Conservation (phyloP, 2,113 vertebrate species). For the Anolis sagrei region DNA sequence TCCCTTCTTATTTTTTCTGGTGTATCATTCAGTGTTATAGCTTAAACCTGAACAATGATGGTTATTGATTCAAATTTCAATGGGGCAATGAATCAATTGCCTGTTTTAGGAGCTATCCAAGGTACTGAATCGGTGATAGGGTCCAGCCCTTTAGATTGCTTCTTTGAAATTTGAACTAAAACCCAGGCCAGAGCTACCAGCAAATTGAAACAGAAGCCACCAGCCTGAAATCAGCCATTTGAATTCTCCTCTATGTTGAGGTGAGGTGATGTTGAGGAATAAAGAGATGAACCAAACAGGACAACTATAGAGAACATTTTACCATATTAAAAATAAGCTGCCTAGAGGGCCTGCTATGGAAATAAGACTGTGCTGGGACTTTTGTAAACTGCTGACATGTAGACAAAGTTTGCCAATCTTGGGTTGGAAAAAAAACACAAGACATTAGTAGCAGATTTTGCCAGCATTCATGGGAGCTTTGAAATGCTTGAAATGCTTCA, state of each 20-base stretch:
- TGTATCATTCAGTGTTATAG: neutral
- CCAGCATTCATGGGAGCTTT: neutral
- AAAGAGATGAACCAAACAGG: neutral
- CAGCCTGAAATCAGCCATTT: neutral
- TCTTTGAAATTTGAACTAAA: no score
- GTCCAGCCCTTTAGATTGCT: no score
- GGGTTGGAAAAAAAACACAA: no score
- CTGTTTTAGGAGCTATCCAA: no score
- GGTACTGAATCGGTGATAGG: no score
- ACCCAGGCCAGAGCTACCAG: no score
- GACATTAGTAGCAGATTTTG: neutral
- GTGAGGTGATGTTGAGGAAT: no score
- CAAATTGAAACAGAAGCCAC: no score
- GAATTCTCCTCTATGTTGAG: neutral
- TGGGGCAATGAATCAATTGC: no score
- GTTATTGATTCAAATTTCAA: no score
- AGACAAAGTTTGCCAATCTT: neutral
- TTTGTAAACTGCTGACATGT: neutral
- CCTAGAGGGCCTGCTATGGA: neutral
- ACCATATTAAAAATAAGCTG: neutral
- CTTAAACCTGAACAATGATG: no score
- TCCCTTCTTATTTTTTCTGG: neutral
- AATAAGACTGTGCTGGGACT: neutral
- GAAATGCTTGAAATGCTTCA: neutral
- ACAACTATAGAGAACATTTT: neutral